These are phyloP conservation scores for Crotalus helleri DNA, from an alignment of 2,113 vertebrate genomes.

Conservation along the genomic window DNA sequence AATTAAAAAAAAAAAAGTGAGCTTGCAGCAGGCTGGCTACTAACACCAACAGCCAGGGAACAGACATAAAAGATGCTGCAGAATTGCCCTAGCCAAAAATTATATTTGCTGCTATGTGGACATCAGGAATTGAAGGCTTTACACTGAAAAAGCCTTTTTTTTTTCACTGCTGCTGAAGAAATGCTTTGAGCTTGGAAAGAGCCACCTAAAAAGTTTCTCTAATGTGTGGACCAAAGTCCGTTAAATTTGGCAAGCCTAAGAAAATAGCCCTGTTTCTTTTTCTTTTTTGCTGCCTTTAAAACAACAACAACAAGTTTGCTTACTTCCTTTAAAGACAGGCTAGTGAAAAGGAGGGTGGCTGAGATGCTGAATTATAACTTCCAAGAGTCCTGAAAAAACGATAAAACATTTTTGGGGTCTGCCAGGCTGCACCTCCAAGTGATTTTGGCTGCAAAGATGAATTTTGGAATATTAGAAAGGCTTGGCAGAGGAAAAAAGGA, in stretches of 20 bases:
- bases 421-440: constrained; percentile 3
- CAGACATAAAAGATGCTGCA: background rate
- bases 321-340: background rate
- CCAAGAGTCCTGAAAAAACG: background rate
- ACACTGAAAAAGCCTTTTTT: background rate
- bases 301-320: background rate
- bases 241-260: background rate
- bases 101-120: background rate
- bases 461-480: constrained; percentile 59
- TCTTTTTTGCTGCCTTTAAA: background rate
- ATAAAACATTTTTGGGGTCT: rapidly evolving
- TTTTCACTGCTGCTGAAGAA: background rate
- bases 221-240: background rate
- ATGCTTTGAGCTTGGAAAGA: background rate
- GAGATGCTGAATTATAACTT: background rate
- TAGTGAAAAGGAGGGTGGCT: background rate
- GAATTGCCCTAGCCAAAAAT: background rate
- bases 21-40: background rate
- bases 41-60: background rate
- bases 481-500: constrained; percentile 58
- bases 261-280: background rate
- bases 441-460: constrained; percentile 65
- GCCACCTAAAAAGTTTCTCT: background rate
- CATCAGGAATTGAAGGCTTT: background rate
- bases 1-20: background rate